Conservation (phyloP, 1,140 invertebrate species). For the Lepidurus apus region DNA sequence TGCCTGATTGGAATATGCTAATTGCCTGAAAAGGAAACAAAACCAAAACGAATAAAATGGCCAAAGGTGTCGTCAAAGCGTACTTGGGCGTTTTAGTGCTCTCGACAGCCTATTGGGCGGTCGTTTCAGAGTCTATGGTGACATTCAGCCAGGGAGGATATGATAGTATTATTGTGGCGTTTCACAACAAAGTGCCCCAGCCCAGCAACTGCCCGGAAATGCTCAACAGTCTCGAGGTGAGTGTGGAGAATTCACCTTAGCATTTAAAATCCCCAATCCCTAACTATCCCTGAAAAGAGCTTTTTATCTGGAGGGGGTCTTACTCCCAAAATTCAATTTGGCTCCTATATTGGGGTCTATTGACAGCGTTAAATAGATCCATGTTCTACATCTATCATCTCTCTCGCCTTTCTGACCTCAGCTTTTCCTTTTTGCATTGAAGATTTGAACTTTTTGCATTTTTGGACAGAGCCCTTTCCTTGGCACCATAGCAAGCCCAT, state of each 20-base stretch:
- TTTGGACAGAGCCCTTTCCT: no score
- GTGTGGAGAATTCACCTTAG: background rate
- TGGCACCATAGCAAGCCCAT: no score
- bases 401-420: no score
- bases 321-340: no score
- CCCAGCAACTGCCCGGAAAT: constrained; percentile 32
- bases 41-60: background rate
- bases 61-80: background rate
- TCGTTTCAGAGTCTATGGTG: constrained; percentile 22
- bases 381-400: no score
- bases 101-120: background rate
- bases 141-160: constrained; percentile 33
- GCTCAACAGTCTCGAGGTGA: constrained; percentile 30
- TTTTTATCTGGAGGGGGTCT: no score
- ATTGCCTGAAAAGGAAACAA: background rate
- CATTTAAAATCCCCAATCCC: no score
- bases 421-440: no score
- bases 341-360: no score
- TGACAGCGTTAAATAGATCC: no score
- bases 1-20: background rate
- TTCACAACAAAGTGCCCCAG: background rate
- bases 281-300: no score
- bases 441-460: no score
- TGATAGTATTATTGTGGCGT: constrained; percentile 30
- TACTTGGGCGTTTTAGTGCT: background rate